Conservation (phyloP, 2,113 vertebrate species). For the Lasiurus cinereus region DNA sequence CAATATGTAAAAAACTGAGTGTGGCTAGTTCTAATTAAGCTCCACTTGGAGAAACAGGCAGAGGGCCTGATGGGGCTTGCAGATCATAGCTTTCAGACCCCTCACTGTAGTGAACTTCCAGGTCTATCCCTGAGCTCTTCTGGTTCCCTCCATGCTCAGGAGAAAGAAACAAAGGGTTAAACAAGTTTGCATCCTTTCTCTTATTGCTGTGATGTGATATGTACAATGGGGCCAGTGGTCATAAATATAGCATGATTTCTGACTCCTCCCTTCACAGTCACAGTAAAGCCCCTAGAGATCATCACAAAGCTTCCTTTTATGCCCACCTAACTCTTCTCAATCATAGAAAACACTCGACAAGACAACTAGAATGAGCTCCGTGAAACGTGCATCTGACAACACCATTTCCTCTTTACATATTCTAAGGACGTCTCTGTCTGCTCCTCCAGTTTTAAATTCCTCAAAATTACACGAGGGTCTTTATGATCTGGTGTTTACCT, state of each 20-base stretch:
- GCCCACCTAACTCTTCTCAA: neutral
- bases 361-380: neutral
- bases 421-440: neutral
- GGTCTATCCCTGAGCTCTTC: neutral
- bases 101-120: neutral
- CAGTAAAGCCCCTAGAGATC: neutral
- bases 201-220: neutral
- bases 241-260: neutral
- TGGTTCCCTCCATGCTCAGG: neutral
- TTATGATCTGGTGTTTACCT: neutral
- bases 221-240: accelerated
- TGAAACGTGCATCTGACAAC: neutral
- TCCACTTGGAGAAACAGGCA: neutral
- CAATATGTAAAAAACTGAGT: neutral
- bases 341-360: neutral
- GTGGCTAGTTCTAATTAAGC: neutral
- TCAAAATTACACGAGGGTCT: neutral
- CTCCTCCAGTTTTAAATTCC: neutral
- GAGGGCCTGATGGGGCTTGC: neutral
- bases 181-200: neutral
- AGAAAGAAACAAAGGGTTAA: neutral
- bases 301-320: neutral
- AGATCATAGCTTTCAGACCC: neutral
- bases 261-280: neutral
- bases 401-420: neutral